Base-by-base conservation (phyloP, 1,140 invertebrate species). In the Aphaenogaster floridana region DNA sequence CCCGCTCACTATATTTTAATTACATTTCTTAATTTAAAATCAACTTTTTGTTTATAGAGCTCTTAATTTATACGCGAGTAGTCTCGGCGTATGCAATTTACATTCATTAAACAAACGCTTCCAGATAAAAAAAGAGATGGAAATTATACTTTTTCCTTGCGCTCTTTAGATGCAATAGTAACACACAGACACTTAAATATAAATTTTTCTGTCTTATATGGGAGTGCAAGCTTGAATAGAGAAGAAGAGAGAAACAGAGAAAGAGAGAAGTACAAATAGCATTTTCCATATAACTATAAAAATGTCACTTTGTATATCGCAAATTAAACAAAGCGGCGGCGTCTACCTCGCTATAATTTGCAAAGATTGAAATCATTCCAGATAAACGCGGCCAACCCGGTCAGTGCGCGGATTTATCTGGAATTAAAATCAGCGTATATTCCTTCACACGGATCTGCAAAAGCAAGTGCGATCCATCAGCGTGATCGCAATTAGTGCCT, bases 361-460 rank as follows among this genome's bases (percentile, higher is more conserved):
- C 42, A 4, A 59, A 72, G 66, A 86, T 86, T 64, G 39, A 86
- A 71, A 72, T 80, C 66, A 15, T 52, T 42, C 17, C 21, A 15
- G 39, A 63, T 50, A 28, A 72, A 50, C 50, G 54, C 42, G 34
- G 34, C 15, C n/a, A n/a, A 28, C 21, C 11, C 21, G 52, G 66
- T 45, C 28, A 42, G 48, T 17, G 4, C 8, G 52, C n/a, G 50
- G 79, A 71, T 81, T 83, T 76, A 88, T 88, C 86, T 76, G 59
- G 39, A 88, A 88, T 69, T 79, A 72, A 88, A 88, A 88, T 88
- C 87, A 80, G 57, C 34, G 66, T 28, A 42, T 84, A 61, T 76
- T 59, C 69, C 52, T 61, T 59, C 80, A 48, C 79, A 45, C 50
- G 52, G 39, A 85, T 42, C 54, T 39, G 69, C 45, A 64, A 17